Base-by-base conservation (phyloP, 2,797 vertebrate genomes). In the Coccyzus lansbergi region DNA sequence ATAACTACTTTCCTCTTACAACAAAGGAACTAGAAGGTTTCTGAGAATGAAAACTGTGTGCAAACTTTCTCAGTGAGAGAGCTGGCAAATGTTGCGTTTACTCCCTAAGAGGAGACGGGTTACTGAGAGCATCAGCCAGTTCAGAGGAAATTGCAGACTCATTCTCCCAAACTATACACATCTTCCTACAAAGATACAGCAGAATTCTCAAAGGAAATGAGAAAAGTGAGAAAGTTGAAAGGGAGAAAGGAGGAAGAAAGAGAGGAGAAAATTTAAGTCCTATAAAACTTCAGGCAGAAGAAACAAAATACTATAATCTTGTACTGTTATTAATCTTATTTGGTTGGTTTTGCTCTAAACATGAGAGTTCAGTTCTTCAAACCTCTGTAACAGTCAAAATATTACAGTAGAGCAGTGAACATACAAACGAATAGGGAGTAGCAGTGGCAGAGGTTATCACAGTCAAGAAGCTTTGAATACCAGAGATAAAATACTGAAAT, bases 401-500 rank as follows among this genome's bases (percentile, higher is more conserved):
- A 31, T 22, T n/a, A 71, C 44, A 56, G 31, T 42, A 28, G 48
- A 85, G 91, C 52, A 48, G 5, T 26, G 58, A 71, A 71, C n/a
- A 22, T 31, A 48, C 72, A 91, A 46, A 52, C 62, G 28, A 90
- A 72, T 6, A 59, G 42, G 8, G 55, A 93, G 42, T 10, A 28
- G 65, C 62, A 70, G 58, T 33, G 65, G 34, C 48, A 81, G 72
- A 81, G 53, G 49, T 91, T 87, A 75, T 91, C 65, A 72, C 51
- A 78, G 46, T 51, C 29, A 88, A 91, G 65, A 51, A 81, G 83
- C 38, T 78, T n/a, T 9, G 25, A 89, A 91, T 91, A 88, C 77
- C 83, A 95, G 69, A 92, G 86, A 75, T 38, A 28, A 96, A 94
- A 79, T 49, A 62, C 77, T 69, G 83, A 74, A 91, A 91, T 72